Evolutionary conservation across 2,888 invertebrate species (phyloP).

Genomic region (Noctua comes): DNA sequence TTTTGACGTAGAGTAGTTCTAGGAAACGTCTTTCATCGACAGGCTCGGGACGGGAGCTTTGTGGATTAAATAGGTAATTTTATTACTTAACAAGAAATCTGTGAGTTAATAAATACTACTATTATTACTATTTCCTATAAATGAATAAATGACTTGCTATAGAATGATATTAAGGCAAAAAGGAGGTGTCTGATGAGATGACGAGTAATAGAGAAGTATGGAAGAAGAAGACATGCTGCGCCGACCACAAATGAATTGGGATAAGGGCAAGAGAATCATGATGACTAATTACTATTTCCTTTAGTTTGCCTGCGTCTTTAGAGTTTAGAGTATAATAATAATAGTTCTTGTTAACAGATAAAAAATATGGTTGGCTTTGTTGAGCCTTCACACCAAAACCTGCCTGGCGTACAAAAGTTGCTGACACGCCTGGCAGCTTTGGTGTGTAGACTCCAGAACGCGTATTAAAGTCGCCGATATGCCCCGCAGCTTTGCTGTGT

Average conservation of each 20-base stretch:
- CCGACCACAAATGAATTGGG: no score
- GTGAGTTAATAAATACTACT: neutral
- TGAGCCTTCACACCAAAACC: neutral
- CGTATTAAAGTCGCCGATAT: no score
- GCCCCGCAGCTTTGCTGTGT: neutral
- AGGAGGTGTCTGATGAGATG: no score
- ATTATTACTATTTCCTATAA: neutral
- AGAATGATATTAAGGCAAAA: no score
- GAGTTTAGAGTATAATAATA: neutral
- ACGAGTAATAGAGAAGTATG: no score
- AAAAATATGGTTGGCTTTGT: neutral
- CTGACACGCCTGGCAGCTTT: neutral
- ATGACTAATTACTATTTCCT: neutral
- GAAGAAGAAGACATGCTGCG: no score
- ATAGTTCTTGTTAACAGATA: neutral
- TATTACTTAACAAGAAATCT: neutral
- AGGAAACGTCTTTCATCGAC: neutral
- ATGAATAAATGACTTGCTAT: no score
- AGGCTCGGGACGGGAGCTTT: neutral
- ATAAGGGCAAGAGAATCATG: no score
- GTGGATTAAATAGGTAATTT: neutral
- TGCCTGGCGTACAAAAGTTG: neutral
- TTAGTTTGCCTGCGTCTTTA: neutral
- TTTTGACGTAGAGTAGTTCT: neutral
- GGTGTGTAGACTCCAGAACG: neutral